phyloP scores from a whole-genome alignment of 2,797 vertebrate species.

The Odontamblyopus rebecca region DNA sequence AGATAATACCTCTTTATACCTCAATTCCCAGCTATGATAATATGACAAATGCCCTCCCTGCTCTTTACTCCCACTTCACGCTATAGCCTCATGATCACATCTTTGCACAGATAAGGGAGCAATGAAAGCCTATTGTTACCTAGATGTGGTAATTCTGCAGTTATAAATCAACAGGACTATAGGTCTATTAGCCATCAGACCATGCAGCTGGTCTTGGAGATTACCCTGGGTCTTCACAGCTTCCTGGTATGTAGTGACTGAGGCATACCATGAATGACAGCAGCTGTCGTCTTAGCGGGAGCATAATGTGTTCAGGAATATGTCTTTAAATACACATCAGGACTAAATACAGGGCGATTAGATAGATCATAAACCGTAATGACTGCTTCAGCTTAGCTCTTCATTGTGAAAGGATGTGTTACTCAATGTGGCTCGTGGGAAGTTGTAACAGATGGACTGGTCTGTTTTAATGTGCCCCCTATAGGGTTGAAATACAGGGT shows the following conservation, averaged over 20 bases:
- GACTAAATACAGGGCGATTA: constrained; percentile 3
- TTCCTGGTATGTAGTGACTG: constrained; percentile 36
- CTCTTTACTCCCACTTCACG: background rate
- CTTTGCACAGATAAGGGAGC: background rate
- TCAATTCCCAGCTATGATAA: background rate
- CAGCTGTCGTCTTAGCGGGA: constrained; percentile 40
- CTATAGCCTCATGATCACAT: background rate
- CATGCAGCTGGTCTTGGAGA: constrained; percentile 15
- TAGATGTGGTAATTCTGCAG: background rate
- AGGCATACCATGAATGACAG: constrained; percentile 31
- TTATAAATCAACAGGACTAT: constrained; percentile 18
- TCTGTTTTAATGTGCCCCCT: constrained; percentile 40
- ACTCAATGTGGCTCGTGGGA: background rate
- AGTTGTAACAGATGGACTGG: constrained; percentile 39
- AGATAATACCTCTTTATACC: background rate
- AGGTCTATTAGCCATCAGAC: constrained; percentile 15
- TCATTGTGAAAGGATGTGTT: constrained; percentile 5
- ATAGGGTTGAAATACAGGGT: constrained; percentile 55
- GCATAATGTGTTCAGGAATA: constrained; percentile 35
- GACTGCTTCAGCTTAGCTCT: background rate
- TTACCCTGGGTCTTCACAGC: constrained; percentile 41
- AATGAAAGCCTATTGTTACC: background rate
- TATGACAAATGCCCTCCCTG: background rate
- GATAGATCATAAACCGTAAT: constrained; percentile 23
- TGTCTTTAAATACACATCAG: constrained; percentile 29